These are phyloP conservation scores for Pseudoips prasinana DNA, from an alignment of 2,888 invertebrate species.

Conservation along the genomic window DNA sequence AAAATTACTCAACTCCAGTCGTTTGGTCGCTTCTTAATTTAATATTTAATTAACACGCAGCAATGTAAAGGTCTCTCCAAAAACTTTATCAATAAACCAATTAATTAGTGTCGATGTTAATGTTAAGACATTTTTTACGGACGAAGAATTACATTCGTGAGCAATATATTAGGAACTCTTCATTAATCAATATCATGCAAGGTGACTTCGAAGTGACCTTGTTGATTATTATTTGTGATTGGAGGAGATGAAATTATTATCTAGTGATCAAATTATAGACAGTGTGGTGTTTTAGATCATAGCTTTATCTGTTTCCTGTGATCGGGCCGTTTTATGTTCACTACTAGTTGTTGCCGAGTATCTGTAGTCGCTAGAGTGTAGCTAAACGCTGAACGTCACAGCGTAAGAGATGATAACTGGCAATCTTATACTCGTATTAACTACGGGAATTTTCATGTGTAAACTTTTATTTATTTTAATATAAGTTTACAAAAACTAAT, in stretches of 20 bases:
- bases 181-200: slow-evolving; percentile 65
- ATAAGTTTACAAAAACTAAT: no score
- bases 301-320: slow-evolving; percentile 28
- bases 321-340: no score
- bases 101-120: slow-evolving; percentile 54
- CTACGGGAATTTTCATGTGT: no score
- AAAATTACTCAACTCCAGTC: slow-evolving; percentile 20
- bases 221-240: slow-evolving; percentile 42
- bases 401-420: no score
- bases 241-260: slow-evolving; percentile 42
- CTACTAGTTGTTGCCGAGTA: no score
- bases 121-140: slow-evolving; percentile 38
- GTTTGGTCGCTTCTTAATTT: slow-evolving; percentile 15
- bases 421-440: no score
- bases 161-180: slow-evolving; percentile 45
- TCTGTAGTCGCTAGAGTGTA: no score
- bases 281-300: slow-evolving; percentile 22
- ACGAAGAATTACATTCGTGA: slow-evolving; percentile 47
- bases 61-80: slow-evolving; percentile 23
- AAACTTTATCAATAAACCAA: slow-evolving; percentile 21
- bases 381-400: no score
- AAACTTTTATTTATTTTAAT: no score
- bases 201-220: slow-evolving; percentile 51
- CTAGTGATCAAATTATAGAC: slow-evolving; percentile 37
- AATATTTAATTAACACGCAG: slow-evolving; percentile 21